Conservation (phyloP, 1,140 invertebrate species). For the Archivesica marissinica region DNA sequence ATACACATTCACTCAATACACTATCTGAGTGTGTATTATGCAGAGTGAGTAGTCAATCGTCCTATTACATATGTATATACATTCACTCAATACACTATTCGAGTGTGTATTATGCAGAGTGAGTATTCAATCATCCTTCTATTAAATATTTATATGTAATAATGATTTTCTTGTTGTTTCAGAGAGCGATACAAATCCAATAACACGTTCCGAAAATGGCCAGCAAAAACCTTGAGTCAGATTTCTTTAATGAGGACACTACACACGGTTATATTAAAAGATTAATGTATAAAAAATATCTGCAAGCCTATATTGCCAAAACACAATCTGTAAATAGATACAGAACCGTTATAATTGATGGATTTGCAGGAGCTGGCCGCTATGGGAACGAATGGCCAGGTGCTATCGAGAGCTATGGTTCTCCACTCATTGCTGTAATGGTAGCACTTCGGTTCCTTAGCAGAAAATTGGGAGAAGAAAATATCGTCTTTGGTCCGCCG, state of each 20-base stretch:
- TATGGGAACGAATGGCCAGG: conserved; percentile 22
- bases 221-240: not conserved
- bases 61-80: no score
- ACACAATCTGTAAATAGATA: not conserved
- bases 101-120: no score
- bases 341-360: conserved; percentile 1
- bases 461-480: not conserved
- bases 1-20: no score
- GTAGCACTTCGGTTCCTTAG: not conserved
- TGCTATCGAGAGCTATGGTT: conserved; percentile 6
- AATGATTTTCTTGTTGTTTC: not conserved
- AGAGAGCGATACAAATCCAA: not conserved
- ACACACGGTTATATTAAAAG: conserved; percentile 13
- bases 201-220: no score
- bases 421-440: conserved; percentile 20
- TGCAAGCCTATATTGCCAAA: conserved; percentile 30
- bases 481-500: not conserved
- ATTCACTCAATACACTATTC: no score
- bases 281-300: conserved; percentile 38
- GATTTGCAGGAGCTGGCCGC: conserved; percentile 4
- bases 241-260: conserved; percentile 17
- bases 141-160: no score
- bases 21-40: no score
- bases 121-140: no score
- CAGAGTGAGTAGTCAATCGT: no score